These are phyloP conservation scores for Carposina sasakii DNA, from an alignment of 1,140 invertebrate species.

Conservation along the genomic window DNA sequence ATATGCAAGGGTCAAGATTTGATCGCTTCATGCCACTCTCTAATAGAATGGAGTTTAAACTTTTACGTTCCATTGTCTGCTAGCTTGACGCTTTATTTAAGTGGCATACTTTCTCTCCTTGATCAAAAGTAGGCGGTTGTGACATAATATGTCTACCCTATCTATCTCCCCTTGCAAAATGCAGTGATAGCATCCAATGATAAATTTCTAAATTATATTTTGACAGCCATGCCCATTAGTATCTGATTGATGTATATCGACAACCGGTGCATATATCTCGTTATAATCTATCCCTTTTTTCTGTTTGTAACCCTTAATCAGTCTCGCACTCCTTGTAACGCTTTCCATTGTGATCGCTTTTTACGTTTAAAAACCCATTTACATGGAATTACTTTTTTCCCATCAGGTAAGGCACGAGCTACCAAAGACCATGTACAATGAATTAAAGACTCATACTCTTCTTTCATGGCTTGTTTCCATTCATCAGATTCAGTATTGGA, in stretches of 20 bases:
- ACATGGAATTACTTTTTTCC: slow-evolving; percentile 28
- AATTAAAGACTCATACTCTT: slow-evolving; percentile 34
- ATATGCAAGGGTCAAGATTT: slow-evolving; percentile 28
- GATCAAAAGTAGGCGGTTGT: slow-evolving; percentile 21
- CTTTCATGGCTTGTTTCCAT: slow-evolving; percentile 34
- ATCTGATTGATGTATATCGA: slow-evolving; percentile 25
- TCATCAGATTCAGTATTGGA: slow-evolving; percentile 10
- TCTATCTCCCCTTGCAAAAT: slow-evolving; percentile 40
- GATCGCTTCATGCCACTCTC: slow-evolving; percentile 21
- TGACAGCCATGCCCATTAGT: slow-evolving; percentile 35
- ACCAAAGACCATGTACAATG: slow-evolving; percentile 40
- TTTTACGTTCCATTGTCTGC: slow-evolving; percentile 31
- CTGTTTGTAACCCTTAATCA: slow-evolving; percentile 37
- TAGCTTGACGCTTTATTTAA: slow-evolving; percentile 28
- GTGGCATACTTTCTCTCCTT: slow-evolving; percentile 22
- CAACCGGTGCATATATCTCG: slow-evolving; percentile 36
- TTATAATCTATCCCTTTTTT: slow-evolving; percentile 31
- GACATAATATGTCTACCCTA: slow-evolving; percentile 56
- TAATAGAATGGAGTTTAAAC: slow-evolving; percentile 19
- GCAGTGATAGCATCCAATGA: slow-evolving; percentile 49
- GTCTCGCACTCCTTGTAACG: slow-evolving; percentile 31
- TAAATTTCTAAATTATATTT: slow-evolving; percentile 30
- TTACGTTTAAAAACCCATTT: slow-evolving; percentile 62
- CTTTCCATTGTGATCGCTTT: slow-evolving; percentile 25
- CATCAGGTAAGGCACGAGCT: slow-evolving; percentile 21